A percentile compares a stretch with the other conserved stretches of the same genome.
phyloP scores from a whole-genome alignment of 2,113 vertebrate genomes.

The Motacilla alba region DNA sequence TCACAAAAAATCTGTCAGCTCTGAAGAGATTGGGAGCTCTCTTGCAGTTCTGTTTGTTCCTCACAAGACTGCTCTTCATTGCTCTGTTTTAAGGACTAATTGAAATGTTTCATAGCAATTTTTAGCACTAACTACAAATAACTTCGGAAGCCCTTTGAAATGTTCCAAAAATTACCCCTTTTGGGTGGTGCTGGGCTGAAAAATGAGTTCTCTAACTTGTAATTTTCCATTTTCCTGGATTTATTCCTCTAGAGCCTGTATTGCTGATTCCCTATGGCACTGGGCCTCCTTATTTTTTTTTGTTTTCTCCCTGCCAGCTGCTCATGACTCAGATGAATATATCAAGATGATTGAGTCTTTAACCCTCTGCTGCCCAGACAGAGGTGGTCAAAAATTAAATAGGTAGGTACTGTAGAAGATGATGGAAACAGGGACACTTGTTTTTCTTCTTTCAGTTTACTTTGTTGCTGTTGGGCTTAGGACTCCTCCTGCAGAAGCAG shows the following conservation, averaged over 20 bases:
- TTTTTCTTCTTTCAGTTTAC: neutral
- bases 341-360: neutral
- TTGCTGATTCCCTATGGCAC: neutral
- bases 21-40: neutral
- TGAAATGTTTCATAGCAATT: neutral
- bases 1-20: neutral
- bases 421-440: neutral
- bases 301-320: neutral
- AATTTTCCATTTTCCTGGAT: neutral
- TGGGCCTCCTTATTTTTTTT: neutral
- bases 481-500: neutral
- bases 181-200: neutral
- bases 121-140: slow-evolving; percentile 29
- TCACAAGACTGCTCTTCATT: neutral
- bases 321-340: neutral
- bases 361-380: neutral
- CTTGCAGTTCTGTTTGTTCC: neutral
- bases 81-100: neutral
- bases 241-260: neutral
- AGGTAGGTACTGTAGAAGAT: neutral
- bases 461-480: neutral
- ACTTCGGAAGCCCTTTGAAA: slow-evolving; percentile 12
- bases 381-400: neutral
- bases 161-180: neutral
- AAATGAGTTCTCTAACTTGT: neutral